Evolutionary conservation across 2,797 vertebrate genomes (phyloP), one percentile per base, ranked within the genome.

Genomic region (Vireo griseus): DNA sequence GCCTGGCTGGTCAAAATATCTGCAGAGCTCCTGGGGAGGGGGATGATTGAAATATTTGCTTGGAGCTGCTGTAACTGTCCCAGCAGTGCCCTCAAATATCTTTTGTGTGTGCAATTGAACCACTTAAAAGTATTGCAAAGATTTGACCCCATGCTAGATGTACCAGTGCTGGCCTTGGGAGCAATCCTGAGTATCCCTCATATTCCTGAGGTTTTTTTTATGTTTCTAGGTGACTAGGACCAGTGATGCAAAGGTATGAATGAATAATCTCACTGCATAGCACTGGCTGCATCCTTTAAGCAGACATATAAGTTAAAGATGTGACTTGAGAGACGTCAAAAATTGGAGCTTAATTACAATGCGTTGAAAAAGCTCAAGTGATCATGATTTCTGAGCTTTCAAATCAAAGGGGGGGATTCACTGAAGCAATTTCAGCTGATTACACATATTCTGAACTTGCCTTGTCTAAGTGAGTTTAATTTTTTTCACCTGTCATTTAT

Each of bases 401-500:
- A 39, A 87, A 94, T 7, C 9, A 13, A 89, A 92, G 87, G 26
- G 48, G 59, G 71, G 61, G 80, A 72, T 71, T 94, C 42, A 20
- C 39, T 87, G 78, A 89, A 84, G 88, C 91, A 77, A 95, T 96
- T 97, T 94, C 81, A 65, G 57, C 92, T 94, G 94, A 95, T 96
- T 96, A 92, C 67, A 86, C 61, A 75, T 81, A 93, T 86, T 96
- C 79, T 85, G 61, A 97, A 94, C 51, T 62, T 97, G 68, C 55
- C 80, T 96, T 66, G 62, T 88, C 71, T 95, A 95, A 95, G 85
- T 97, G 87, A 89, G 81, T 94, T 97, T 96, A 95, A 88, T 92
- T 95, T 88, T 94, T 92, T 80, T 55, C 84, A 88, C 92, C 93
- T 96, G 95, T 95, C 96, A 96, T 83, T 97, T 97, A 95, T 28